Evolutionary conservation across 2,888 invertebrate species (phyloP).

Genomic region (Nezara viridula): DNA sequence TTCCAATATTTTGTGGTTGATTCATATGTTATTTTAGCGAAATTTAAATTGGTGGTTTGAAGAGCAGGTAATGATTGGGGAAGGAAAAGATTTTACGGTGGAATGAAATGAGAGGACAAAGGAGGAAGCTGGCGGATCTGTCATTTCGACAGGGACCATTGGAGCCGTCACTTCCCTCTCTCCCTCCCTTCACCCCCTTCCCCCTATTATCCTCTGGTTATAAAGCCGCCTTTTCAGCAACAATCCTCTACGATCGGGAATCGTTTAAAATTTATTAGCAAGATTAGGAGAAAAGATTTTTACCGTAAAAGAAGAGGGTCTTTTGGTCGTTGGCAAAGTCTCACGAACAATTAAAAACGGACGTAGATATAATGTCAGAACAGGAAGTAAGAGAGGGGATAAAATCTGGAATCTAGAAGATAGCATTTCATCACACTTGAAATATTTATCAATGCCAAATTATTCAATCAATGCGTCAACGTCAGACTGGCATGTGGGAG

Average conservation of each 20-base stretch:
- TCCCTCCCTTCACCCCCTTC: too few species aligned
- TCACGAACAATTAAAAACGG: neutral
- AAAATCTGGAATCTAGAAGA: too few species aligned
- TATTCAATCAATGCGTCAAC: neutral
- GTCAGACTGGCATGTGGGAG: neutral
- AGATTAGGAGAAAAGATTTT: neutral
- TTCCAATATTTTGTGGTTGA: too few species aligned
- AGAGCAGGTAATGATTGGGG: neutral
- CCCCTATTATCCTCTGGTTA: neutral
- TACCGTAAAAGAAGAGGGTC: neutral
- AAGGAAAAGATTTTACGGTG: neutral
- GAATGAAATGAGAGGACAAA: neutral
- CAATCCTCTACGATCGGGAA: neutral
- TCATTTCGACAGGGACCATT: slow-evolving; percentile 16
- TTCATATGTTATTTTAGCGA: too few species aligned
- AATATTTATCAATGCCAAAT: neutral
- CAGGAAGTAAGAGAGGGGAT: too few species aligned
- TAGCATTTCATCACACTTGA: neutral
- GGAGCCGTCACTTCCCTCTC: neutral
- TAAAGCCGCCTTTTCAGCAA: neutral
- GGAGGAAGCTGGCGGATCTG: slow-evolving; percentile 11
- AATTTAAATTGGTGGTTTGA: neutral
- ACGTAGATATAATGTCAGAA: too few species aligned
- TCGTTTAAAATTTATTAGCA: neutral
- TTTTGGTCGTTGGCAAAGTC: neutral